Evolutionary conservation across 2,888 invertebrate species (phyloP).

Genomic region (Epinotia brunnichana): DNA sequence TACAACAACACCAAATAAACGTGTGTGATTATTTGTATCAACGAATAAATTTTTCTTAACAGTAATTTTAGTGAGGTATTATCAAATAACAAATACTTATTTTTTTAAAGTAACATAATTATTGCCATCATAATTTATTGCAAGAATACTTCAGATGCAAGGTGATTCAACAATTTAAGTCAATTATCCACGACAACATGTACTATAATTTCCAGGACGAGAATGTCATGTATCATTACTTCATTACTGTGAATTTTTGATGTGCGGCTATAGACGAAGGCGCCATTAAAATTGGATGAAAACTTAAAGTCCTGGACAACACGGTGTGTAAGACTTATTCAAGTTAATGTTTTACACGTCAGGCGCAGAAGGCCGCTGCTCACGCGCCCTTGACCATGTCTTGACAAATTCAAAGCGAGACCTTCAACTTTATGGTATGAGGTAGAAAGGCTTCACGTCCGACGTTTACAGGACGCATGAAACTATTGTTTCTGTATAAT

Average conservation of each 20-base stretch:
- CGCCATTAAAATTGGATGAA: slow-evolving; percentile 32
- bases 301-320: slow-evolving; percentile 26
- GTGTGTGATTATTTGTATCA: no score
- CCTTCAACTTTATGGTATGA: slow-evolving; percentile 41
- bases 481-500: background rate
- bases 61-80: background rate
- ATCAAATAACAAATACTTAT: background rate
- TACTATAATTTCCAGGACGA: slow-evolving; percentile 26
- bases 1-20: slow-evolving; percentile 1
- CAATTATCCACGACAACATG: slow-evolving; percentile 23
- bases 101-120: background rate
- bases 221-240: slow-evolving; percentile 9
- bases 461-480: slow-evolving; percentile 14
- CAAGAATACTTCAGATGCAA: background rate
- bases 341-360: slow-evolving; percentile 40
- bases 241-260: slow-evolving; percentile 36
- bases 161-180: slow-evolving; percentile 4
- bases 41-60: no score
- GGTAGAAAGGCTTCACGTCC: background rate
- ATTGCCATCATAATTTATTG: background rate
- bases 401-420: slow-evolving; percentile 40
- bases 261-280: slow-evolving; percentile 16
- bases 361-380: slow-evolving; percentile 27
- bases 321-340: slow-evolving; percentile 35
- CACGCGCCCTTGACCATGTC: slow-evolving; percentile 39